Conservation (phyloP, 2,113 vertebrate genomes). For the Hyla sarda region DNA sequence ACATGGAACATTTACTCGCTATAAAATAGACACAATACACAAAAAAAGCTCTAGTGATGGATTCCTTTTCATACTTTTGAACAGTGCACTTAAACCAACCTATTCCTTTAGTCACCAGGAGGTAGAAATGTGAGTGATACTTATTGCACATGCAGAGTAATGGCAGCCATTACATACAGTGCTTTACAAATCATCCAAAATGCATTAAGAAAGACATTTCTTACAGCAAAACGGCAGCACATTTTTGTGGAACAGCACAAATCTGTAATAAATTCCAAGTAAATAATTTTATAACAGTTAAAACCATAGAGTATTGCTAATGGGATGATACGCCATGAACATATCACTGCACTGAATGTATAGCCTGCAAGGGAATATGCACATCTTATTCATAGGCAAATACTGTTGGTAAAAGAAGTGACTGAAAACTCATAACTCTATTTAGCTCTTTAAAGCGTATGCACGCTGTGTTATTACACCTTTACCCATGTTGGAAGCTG, state of each 20-base stretch:
- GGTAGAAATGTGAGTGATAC: constrained; percentile 30
- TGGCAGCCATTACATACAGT: constrained; percentile 27
- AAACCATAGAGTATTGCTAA: not conserved
- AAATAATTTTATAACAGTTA: constrained; percentile 19
- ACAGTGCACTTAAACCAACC: not conserved
- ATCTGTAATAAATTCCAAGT: constrained; percentile 22
- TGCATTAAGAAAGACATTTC: constrained; percentile 31
- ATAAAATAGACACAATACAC: not conserved
- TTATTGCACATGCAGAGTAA: constrained; percentile 28
- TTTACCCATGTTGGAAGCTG: not conserved
- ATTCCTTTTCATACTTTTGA: constrained; percentile 11
- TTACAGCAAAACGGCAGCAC: not conserved
- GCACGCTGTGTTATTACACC: constrained; percentile 1
- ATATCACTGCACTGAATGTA: not conserved
- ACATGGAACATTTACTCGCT: not conserved
- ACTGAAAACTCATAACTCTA: not conserved
- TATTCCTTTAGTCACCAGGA: constrained; percentile 23
- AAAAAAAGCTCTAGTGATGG: not conserved
- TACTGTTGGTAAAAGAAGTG: not conserved
- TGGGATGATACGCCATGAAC: not conserved
- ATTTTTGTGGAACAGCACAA: constrained; percentile 17
- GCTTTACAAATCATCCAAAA: constrained; percentile 28
- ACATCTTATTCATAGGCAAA: no score
- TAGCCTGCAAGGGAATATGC: not conserved
- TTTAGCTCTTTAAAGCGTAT: not conserved